Evolutionary conservation across 2,113 vertebrate genomes (phyloP).

Genomic region (Rhea americana): DNA sequence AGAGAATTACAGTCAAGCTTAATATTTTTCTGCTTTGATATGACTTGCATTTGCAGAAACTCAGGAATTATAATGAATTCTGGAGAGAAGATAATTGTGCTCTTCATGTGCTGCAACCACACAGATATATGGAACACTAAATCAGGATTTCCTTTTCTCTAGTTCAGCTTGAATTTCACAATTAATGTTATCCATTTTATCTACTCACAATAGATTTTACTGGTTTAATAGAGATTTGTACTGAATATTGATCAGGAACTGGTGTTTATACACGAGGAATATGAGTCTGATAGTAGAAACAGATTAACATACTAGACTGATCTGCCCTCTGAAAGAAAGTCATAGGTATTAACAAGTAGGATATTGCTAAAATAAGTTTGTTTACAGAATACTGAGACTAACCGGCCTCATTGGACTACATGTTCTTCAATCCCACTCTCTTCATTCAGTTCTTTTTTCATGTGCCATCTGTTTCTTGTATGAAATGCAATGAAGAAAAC

Average conservation of each 20-base stretch:
- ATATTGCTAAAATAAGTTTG: background rate
- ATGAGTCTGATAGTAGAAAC: fast-evolving
- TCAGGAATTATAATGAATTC: background rate
- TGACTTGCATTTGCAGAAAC: background rate
- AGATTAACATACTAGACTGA: background rate
- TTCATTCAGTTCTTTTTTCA: background rate
- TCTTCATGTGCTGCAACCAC: background rate
- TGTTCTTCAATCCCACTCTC: background rate
- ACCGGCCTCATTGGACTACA: background rate
- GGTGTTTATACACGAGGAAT: background rate
- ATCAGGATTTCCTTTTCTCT: background rate
- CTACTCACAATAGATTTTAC: background rate
- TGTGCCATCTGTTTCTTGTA: slow-evolving; percentile 8
- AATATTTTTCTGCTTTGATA: background rate
- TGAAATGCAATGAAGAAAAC: slow-evolving; percentile 14
- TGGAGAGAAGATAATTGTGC: background rate
- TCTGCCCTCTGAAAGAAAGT: background rate
- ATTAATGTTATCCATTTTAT: background rate
- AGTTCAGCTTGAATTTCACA: background rate
- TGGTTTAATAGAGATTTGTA: background rate
- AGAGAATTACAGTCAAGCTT: background rate
- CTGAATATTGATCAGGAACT: background rate
- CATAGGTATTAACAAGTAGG: background rate
- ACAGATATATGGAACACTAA: background rate
- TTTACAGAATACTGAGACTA: background rate